phyloP scores from a whole-genome alignment of 2,797 vertebrate species.

The Sebastes melanostomus region DNA sequence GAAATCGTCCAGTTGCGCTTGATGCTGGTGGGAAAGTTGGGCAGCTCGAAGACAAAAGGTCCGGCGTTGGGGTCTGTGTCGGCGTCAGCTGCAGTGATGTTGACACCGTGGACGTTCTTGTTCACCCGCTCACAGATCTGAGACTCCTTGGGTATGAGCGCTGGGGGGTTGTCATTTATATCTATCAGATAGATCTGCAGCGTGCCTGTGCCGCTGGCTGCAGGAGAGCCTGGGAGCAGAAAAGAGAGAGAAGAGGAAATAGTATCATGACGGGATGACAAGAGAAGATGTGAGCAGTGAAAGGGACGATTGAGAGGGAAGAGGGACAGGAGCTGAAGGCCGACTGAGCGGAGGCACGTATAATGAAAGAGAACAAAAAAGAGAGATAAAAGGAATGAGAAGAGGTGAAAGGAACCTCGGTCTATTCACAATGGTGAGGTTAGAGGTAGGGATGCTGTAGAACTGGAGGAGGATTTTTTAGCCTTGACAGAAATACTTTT shows the following conservation, averaged over 20 bases:
- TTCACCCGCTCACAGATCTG: constrained; percentile 92
- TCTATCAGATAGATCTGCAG: constrained; percentile 95
- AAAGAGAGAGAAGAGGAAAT: constrained; percentile 22
- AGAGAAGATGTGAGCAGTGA: constrained; percentile 47
- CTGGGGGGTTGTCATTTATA: constrained; percentile 94
- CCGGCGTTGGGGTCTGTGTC: constrained; percentile 92
- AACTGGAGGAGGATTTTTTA: constrained; percentile 40
- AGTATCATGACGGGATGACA: constrained; percentile 64
- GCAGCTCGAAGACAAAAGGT: constrained; percentile 94
- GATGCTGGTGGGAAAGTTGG: constrained; percentile 83
- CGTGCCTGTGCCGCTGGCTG: constrained; percentile 91
- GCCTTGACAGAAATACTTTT: constrained; percentile 63
- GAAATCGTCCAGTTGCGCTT: constrained; percentile 94
- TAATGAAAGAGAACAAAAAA: constrained; percentile 33
- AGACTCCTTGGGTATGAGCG: constrained; percentile 89
- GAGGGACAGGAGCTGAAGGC: constrained; percentile 30
- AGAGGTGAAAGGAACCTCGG: constrained; percentile 23
- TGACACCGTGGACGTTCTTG: constrained; percentile 87
- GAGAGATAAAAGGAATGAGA: not conserved
- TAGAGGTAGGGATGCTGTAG: constrained; percentile 21
- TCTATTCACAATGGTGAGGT: constrained; percentile 43
- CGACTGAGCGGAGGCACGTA: constrained; percentile 38
- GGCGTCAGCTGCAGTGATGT: constrained; percentile 91
- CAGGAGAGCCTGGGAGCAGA: constrained; percentile 84
- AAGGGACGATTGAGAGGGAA: constrained; percentile 27